These are phyloP conservation scores for Pelobates cultripes DNA, from an alignment of 2,797 vertebrate species.

Conservation along the genomic window DNA sequence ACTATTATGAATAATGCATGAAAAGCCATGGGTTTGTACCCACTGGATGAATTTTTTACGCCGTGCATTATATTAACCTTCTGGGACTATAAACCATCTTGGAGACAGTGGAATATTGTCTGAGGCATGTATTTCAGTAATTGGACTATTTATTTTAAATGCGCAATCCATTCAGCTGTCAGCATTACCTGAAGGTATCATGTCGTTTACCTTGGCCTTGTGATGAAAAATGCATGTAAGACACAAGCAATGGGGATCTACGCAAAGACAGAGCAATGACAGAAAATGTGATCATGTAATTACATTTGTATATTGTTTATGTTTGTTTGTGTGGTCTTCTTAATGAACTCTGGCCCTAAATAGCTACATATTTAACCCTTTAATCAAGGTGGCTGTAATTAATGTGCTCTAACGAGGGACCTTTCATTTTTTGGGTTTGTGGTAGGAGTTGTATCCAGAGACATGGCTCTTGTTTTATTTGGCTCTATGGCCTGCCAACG, in stretches of 20 bases:
- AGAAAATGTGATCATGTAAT: background rate
- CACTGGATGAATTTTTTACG: background rate
- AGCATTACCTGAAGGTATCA: slow-evolving; percentile 17
- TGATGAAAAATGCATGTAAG: background rate
- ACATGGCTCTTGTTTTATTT: too few relatives aligned
- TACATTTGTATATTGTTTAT: too few relatives aligned
- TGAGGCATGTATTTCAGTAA: slow-evolving; percentile 24
- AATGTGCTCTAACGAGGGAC: too few relatives aligned
- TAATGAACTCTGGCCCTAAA: too few relatives aligned
- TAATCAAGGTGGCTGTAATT: too few relatives aligned
- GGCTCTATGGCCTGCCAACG: too few relatives aligned
- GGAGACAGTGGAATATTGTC: background rate
- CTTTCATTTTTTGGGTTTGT: too few relatives aligned
- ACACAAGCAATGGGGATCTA: background rate
- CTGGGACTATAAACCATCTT: slow-evolving; percentile 18
- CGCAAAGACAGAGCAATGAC: background rate
- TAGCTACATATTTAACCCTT: too few relatives aligned
- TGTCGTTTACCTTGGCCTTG: slow-evolving; percentile 27
- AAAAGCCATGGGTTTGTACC: background rate
- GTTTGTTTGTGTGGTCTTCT: too few relatives aligned
- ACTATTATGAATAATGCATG: slow-evolving; percentile 27
- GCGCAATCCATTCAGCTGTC: slow-evolving; percentile 27
- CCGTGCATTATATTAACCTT: slow-evolving; percentile 22
- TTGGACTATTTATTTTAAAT: slow-evolving; percentile 43
- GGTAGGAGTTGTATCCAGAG: too few relatives aligned